phyloP scores from a whole-genome alignment of 2,888 invertebrate genomes.

The Meandrusa payeni region DNA sequence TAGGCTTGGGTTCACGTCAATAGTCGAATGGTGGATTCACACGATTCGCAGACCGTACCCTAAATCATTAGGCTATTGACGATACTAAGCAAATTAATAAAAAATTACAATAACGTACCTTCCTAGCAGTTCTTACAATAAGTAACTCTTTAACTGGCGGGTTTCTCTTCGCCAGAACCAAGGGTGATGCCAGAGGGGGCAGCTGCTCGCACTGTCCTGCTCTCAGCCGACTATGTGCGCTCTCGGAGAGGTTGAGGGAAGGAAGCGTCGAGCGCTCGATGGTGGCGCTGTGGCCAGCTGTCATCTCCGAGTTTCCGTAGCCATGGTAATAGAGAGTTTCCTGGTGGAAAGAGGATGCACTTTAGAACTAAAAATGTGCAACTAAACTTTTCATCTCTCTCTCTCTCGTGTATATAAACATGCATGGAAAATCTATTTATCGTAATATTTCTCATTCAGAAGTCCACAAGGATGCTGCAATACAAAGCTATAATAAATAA shows the following conservation, averaged over 20 bases:
- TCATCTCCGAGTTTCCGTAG: constrained; percentile 65
- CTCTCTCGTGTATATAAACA: no score
- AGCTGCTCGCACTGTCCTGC: constrained; percentile 67
- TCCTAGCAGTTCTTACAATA: constrained; percentile 49
- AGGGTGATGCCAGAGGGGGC: constrained; percentile 68
- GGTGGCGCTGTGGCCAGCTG: constrained; percentile 56
- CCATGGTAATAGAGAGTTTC: constrained; percentile 77
- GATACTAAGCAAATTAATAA: no score
- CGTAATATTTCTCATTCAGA: no score
- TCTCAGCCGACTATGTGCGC: constrained; percentile 51
- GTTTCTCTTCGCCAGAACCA: constrained; percentile 56
- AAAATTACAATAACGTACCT: constrained; percentile 38
- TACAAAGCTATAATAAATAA: no score
- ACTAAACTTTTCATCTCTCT: no score
- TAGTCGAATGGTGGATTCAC: no score
- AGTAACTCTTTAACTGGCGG: constrained; percentile 49
- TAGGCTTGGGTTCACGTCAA: no score
- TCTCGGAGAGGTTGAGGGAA: constrained; percentile 62
- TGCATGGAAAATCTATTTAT: no score
- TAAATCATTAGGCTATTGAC: no score
- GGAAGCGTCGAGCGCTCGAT: constrained; percentile 66
- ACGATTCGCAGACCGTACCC: no score
- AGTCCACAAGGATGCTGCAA: no score
- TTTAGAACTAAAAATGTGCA: no score
- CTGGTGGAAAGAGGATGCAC: constrained; percentile 42